Evolutionary conservation across 2,797 vertebrate species (phyloP).

Genomic region (Todus mexicanus): DNA sequence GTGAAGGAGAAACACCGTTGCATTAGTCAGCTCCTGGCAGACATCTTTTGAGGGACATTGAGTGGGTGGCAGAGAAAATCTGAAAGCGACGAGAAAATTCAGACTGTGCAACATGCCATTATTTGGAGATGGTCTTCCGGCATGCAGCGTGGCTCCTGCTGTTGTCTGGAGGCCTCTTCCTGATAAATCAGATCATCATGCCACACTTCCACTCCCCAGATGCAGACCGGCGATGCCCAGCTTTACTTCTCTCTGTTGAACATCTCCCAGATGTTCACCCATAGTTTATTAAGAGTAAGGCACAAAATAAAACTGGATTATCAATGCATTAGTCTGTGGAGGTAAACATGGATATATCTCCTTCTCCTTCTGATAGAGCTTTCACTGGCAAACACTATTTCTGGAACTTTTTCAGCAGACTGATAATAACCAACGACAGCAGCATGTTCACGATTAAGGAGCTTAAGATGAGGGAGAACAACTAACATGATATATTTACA

Average conservation of each 20-base stretch:
- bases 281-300: not conserved
- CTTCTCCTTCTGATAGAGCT: not conserved
- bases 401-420: not conserved
- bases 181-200: not conserved
- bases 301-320: not conserved
- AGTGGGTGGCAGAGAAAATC: constrained; percentile 28
- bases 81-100: not conserved
- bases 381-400: not conserved
- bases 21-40: constrained; percentile 7
- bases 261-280: not conserved
- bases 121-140: not conserved
- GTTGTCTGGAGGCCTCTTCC: not conserved
- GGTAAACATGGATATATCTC: not conserved
- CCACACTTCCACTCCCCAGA: not conserved
- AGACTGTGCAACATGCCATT: not conserved
- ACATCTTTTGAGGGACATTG: constrained; percentile 3
- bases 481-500: no score
- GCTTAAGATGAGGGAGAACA: no score
- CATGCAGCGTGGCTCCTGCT: not conserved
- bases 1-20: not conserved
- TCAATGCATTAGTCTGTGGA: not conserved
- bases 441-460: no score
- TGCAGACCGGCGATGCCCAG: not conserved
- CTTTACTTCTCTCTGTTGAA: not conserved
- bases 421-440: no score